Percentiles rank a stretch among this genome's conserved stretches.
These are phyloP conservation scores for Neotoxoptera formosana DNA, from an alignment of 1,140 invertebrate species.

Conservation along the genomic window DNA sequence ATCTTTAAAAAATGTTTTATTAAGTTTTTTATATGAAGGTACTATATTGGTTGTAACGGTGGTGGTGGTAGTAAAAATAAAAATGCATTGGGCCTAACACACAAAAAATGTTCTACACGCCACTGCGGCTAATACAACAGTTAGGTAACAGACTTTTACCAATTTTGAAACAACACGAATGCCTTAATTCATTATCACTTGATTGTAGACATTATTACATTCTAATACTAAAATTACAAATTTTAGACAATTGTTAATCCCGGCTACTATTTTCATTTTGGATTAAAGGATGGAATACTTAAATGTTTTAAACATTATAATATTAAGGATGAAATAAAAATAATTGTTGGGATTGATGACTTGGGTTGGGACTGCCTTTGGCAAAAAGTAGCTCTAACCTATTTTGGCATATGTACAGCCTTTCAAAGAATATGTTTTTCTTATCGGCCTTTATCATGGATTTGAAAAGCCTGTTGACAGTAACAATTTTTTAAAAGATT, in stretches of 20 bases:
- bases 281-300: background rate
- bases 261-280: slow-evolving; percentile 17
- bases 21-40: no score
- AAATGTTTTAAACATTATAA: background rate
- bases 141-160: background rate
- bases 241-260: background rate
- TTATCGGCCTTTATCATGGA: slow-evolving; percentile 23
- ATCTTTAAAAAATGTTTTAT: no score
- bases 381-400: background rate
- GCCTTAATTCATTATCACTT: background rate
- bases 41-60: no score
- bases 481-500: slow-evolving; percentile 59
- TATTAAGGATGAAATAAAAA: background rate
- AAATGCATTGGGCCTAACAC: no score
- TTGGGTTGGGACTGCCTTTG: slow-evolving; percentile 47
- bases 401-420: slow-evolving; percentile 6
- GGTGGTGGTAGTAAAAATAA: no score
- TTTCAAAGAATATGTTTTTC: background rate
- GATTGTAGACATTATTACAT: background rate
- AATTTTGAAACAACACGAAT: background rate
- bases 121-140: background rate
- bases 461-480: slow-evolving; percentile 59
- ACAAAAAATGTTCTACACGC: no score
- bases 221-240: background rate
- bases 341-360: slow-evolving; percentile 60